These are phyloP conservation scores for Marmota monax DNA, from an alignment of 2,113 vertebrate genomes.

Conservation along the genomic window DNA sequence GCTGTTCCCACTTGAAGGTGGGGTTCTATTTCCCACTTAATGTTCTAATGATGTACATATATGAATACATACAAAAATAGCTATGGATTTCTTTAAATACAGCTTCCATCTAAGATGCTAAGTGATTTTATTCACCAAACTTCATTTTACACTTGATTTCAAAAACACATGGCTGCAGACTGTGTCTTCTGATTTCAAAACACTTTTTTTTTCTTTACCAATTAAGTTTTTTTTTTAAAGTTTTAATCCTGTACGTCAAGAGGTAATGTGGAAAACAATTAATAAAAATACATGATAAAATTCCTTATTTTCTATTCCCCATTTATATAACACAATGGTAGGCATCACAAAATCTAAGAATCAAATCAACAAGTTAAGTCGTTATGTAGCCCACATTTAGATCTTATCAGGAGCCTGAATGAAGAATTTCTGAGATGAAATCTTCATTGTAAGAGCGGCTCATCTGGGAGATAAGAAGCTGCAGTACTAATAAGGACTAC, in stretches of 20 bases:
- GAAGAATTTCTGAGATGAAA: neutral
- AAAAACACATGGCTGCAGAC: slow-evolving; percentile 35
- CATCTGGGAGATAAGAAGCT: neutral
- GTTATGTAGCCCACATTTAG: neutral
- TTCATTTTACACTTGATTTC: slow-evolving; percentile 58
- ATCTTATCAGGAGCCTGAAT: neutral
- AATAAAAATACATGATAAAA: slow-evolving; percentile 52
- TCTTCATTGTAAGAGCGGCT: neutral
- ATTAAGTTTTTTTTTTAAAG: slow-evolving; percentile 55
- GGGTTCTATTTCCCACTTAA: neutral
- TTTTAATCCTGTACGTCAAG: slow-evolving; percentile 41
- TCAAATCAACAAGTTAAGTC: neutral
- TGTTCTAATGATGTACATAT: neutral
- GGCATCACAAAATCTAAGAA: slow-evolving; percentile 30
- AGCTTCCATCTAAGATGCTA: neutral
- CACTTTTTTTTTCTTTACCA: neutral
- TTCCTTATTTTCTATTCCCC: slow-evolving; percentile 33
- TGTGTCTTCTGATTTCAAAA: slow-evolving; percentile 54
- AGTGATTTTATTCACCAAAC: slow-evolving; percentile 52
- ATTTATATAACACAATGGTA: slow-evolving; percentile 47
- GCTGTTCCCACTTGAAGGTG: neutral
- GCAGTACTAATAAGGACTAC: neutral
- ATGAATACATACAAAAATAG: neutral
- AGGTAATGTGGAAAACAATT: slow-evolving; percentile 1
- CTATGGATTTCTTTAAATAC: neutral